Conservation (phyloP, 64 coral and sea anemone species). For the Montipora cactus region DNA sequence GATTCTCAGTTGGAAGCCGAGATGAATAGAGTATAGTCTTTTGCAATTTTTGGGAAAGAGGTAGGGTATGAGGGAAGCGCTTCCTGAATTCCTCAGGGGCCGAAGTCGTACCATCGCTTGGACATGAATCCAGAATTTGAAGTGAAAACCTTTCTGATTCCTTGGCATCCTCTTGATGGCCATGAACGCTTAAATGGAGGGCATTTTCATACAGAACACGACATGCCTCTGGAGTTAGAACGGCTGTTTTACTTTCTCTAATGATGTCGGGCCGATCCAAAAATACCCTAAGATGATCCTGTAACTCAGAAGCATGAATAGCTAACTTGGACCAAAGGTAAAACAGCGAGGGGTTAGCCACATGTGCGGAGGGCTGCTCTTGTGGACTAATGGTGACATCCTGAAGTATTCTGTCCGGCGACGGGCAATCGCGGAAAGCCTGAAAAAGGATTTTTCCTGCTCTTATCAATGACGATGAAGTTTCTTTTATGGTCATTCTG, state of each 20-base stretch:
- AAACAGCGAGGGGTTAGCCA: neutral
- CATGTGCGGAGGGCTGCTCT: neutral
- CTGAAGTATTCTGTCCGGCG: neutral
- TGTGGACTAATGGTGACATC: neutral
- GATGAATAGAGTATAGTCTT: conserved; percentile 10
- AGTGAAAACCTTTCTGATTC: neutral
- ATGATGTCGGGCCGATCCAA: neutral
- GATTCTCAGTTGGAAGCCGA: neutral
- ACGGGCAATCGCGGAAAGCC: neutral
- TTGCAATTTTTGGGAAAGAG: neutral
- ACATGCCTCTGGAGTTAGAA: neutral
- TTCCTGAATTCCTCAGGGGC: neutral
- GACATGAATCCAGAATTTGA: conserved; percentile 9
- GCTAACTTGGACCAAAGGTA: neutral
- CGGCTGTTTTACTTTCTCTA: neutral
- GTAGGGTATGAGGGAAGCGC: neutral
- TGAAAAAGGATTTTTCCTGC: neutral
- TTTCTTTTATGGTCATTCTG: neutral
- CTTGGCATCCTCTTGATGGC: conserved; percentile 17
- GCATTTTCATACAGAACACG: conserved; percentile 10
- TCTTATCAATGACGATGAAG: neutral
- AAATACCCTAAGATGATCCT: neutral
- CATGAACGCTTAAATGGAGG: conserved; percentile 3
- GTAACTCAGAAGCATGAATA: neutral
- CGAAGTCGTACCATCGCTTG: neutral